phyloP scores from a whole-genome alignment of 2,113 vertebrate species.

The Megaleporinus macrocephalus region DNA sequence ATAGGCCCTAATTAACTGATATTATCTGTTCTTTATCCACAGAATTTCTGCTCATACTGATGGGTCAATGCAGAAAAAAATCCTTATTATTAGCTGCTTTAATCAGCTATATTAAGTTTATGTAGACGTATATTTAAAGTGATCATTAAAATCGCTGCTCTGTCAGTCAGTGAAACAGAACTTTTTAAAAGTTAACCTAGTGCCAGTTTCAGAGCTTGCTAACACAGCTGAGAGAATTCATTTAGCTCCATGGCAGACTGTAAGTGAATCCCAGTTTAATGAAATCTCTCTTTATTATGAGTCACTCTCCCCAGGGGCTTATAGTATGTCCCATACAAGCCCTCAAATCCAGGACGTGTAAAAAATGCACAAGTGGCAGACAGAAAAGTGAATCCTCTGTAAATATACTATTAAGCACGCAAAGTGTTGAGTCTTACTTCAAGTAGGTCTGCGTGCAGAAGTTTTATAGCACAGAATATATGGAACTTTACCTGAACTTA shows the following conservation, averaged over 20 bases:
- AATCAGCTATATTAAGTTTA: not conserved
- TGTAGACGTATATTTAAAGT: not conserved
- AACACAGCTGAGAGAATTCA: constrained; percentile 36
- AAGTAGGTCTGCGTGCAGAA: not conserved
- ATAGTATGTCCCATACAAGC: constrained; percentile 43
- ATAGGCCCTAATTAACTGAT: not conserved
- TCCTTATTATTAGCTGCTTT: not conserved
- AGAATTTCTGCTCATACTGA: not conserved
- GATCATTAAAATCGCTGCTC: not conserved
- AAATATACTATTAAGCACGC: constrained; percentile 37
- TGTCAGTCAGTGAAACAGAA: not conserved
- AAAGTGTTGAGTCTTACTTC: constrained; percentile 18
- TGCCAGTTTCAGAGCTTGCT: constrained; percentile 30
- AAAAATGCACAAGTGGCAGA: constrained; percentile 26
- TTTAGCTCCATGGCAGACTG: constrained; percentile 45
- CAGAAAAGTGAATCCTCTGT: constrained; percentile 26
- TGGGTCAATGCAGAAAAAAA: too few species aligned
- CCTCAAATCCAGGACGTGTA: constrained; percentile 32
- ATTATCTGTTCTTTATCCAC: not conserved
- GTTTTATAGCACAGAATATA: constrained; percentile 13
- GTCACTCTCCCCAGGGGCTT: constrained; percentile 32
- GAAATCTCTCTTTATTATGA: constrained; percentile 48
- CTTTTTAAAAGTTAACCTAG: constrained; percentile 24
- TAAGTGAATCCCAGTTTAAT: constrained; percentile 47
- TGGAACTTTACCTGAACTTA: constrained; percentile 5